Base-by-base conservation (phyloP, 2,797 vertebrate species). In the Notolabrus celidotus region DNA sequence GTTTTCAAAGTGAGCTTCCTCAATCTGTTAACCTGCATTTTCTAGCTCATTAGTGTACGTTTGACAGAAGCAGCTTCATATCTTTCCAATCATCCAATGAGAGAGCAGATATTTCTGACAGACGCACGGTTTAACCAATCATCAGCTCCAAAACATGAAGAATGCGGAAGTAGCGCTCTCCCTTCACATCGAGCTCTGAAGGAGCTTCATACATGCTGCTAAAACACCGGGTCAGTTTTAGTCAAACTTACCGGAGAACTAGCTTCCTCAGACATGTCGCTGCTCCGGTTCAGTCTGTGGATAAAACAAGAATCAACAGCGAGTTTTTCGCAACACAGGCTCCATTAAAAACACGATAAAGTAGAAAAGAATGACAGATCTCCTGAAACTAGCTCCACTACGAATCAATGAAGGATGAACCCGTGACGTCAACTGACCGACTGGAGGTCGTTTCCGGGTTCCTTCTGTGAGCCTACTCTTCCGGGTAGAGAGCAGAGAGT, bases 381-480 rank as follows among this genome's bases (percentile, higher is more conserved):
- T n/a, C 0, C 41, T 66, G 39, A 4, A 34, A 56, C 0, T 39
- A 1, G 39, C 57, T 16, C 33, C 7, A 2, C 33, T 19, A 46
- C 76, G 77, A 85, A n/a, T n/a, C n/a, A n/a, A 77, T 78, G 76
- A 68, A 64, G 22, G 20, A 33, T 17, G 22, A 38, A 42, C 7
- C 17, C 47, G 29, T 85, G 84, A n/a, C n/a, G n/a, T n/a, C n/a
- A n/a, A n/a, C n/a, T n/a, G n/a, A 77, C 51, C 9, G 55, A 10
- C 1, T 65, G 10, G 62, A 89, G 73, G 86, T 88, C 86, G 85
- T 77, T 89, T 92, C 88, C 91, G 72, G 8, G 58, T 84, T 86
- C 68, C 74, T 71, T 42, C 27, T 19, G 0, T 1, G 39, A 6
- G 47, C 3, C 71, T 68, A 69, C 60, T 61, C 7, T 7, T 5